Base-by-base conservation (phyloP, 2,797 vertebrate genomes). In the Craterocephalus amniculus region DNA sequence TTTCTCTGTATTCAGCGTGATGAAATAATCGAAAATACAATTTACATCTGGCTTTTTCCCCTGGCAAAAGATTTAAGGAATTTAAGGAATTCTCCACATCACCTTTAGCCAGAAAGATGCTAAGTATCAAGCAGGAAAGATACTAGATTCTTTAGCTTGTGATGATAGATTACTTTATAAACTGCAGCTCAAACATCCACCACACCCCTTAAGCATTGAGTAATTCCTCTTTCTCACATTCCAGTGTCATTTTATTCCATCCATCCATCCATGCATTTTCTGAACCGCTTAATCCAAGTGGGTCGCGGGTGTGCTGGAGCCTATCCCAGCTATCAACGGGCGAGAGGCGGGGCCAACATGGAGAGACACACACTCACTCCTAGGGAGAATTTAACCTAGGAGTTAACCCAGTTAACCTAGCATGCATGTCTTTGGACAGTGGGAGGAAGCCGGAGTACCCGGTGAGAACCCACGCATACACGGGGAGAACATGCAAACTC, bases 171-270 rank as follows among this genome's bases (percentile, higher is more conserved):
- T 16, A 58, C 38, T 58, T 7, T 51, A n/a, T 35, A 52, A 66
- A 62, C 36, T 34, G 7, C 13, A 54, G 14, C 49, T 13, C 1
- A 49, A 54, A 64, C 4, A 35, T 0, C 1, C 2, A 20, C 27
- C 24, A 54, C 31, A 31, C 38, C 58, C 31, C 11, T 66, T 16
- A 57, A 35, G 63, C 52, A 45, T 31, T 31, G 38, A 49, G 3
- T 24, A 67, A 32, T 13, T 52, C 20, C 22, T 9, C 22, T 24
- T 29, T 32, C 45, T 56, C 11, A 11, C 54, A 51, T 27, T 16
- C 3, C 14, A 55, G 20, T 6, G 2, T 45, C 29, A 71, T 16
- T 62, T 63, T 31, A 66, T 43, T 69, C n/a, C n/a, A n/a, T n/a
- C n/a, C n/a, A n/a, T n/a, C n/a, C n/a, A n/a, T n/a, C n/a, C n/a